Percentiles rank a stretch among this genome's conserved stretches.
These are phyloP conservation scores for Myrmecophaga tridactyla DNA, from an alignment of 2,113 vertebrate species.

Conservation along the genomic window DNA sequence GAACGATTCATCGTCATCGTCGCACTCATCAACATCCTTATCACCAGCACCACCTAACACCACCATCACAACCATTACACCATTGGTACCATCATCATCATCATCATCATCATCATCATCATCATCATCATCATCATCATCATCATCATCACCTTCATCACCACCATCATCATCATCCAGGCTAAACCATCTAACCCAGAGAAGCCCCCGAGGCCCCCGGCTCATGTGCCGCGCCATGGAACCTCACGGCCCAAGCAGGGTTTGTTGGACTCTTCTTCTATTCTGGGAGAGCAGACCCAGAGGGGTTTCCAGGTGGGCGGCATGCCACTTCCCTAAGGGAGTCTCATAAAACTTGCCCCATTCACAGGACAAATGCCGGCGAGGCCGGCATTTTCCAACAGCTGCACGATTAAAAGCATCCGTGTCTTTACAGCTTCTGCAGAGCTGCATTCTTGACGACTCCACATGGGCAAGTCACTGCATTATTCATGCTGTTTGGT, in stretches of 20 bases:
- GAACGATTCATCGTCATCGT: too few species aligned
- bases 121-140: neutral
- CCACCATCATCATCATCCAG: accelerated
- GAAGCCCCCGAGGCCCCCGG: neutral
- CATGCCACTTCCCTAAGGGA: accelerated
- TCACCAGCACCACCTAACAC: accelerated
- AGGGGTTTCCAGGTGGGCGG: accelerated
- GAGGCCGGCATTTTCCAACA: neutral
- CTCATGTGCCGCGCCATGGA: accelerated
- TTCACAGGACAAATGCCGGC: accelerated
- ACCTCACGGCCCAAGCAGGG: accelerated
- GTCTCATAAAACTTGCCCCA: accelerated
- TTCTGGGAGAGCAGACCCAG: neutral
- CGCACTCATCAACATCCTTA: neutral
- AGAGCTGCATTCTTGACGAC: neutral
- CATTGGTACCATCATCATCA: too few species aligned
- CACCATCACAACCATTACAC: neutral
- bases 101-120: too few species aligned
- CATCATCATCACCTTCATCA: accelerated
- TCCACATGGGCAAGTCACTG: accelerated
- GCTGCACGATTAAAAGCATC: accelerated
- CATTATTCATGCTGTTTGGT: accelerated
- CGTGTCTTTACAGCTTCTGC: accelerated
- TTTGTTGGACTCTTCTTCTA: accelerated
- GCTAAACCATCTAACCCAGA: too few species aligned